phyloP scores from a whole-genome alignment of 2,113 vertebrate species.

The Heloderma charlesbogerti region DNA sequence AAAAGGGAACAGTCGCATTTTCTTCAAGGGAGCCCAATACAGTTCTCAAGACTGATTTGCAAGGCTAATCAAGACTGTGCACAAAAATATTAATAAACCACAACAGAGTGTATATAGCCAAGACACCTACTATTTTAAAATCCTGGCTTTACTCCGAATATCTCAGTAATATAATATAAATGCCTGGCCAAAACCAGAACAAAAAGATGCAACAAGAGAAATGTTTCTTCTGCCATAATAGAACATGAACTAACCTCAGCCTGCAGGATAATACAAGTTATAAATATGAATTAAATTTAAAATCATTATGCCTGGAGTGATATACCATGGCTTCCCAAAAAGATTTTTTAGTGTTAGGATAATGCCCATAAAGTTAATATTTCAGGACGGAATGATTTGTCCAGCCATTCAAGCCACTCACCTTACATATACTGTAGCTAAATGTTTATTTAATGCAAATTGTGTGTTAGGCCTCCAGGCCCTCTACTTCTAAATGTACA shows the following conservation, averaged over 20 bases:
- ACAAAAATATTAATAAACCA: not conserved
- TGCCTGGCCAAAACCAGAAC: not conserved
- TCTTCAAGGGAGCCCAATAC: not conserved
- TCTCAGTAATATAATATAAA: not conserved
- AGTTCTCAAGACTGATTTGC: not conserved
- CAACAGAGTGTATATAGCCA: not conserved
- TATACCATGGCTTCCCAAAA: not conserved
- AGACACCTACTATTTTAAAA: not conserved
- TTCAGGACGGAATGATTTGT: not conserved
- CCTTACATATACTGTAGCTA: not conserved
- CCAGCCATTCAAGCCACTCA: not conserved
- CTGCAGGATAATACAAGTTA: not conserved
- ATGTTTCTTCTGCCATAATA: not conserved
- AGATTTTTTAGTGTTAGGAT: not conserved
- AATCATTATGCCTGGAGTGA: not conserved
- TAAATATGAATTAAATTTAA: not conserved
- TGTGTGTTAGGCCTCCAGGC: not conserved
- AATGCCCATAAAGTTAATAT: not conserved
- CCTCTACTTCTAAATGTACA: not conserved
- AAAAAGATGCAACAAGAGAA: conserved; percentile 43
- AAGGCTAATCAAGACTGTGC: not conserved
- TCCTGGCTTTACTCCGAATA: not conserved
- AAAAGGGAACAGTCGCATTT: not conserved
- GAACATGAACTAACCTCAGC: not conserved
- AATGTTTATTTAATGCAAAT: not conserved